Evolutionary conservation across 2,888 invertebrate genomes (phyloP), one percentile per base, ranked within the genome.

Genomic region (Sepioteuthis lessoniana): DNA sequence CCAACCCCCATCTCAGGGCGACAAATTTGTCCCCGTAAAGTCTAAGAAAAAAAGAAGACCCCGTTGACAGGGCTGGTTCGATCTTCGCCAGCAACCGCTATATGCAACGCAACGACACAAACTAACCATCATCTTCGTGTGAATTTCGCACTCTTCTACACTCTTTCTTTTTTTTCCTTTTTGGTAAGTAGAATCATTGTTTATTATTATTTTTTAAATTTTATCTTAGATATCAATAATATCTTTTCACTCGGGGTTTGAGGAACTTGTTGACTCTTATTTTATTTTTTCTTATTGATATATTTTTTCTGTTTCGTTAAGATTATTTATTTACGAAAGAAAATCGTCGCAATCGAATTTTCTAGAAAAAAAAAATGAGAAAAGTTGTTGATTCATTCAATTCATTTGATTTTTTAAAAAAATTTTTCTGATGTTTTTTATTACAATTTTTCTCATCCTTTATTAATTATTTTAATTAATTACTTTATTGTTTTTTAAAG

Each of bases 51-150:
- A 55, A 76, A 76, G n/a, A 76, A 76, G 76, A 76, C 76, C 76
- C 76, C 76, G 76, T 76, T 76, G 76, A 76, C 76, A 76, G 76
- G 76, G n/a, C n/a, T n/a, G 35, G 35, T 76, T 76, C 76, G 76
- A 76, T 76, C 76, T 76, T 76, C 76, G 76, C n/a, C 76, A 76
- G 35, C 76, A 76, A 76, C 76, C 76, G n/a, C n/a, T n/a, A 76
- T 76, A 76, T 42, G 4, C 55, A 55, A 25, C 55, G 25, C 55
- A 25, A 55, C 55, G 76, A 76, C n/a, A n/a, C 1, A 55, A 25
- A 55, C 28, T 4, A 35, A 16, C 76, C 76, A 76, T n/a, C 76
- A 76, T 76, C 76, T 21, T 76, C 10, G n/a, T 8, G 76, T 76
- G n/a, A 76, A n/a, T n/a, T 13, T 35, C 76, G 4, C 31, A 5